phyloP scores from a whole-genome alignment of 2,888 invertebrate genomes.

The Drosophila mercatorum region DNA sequence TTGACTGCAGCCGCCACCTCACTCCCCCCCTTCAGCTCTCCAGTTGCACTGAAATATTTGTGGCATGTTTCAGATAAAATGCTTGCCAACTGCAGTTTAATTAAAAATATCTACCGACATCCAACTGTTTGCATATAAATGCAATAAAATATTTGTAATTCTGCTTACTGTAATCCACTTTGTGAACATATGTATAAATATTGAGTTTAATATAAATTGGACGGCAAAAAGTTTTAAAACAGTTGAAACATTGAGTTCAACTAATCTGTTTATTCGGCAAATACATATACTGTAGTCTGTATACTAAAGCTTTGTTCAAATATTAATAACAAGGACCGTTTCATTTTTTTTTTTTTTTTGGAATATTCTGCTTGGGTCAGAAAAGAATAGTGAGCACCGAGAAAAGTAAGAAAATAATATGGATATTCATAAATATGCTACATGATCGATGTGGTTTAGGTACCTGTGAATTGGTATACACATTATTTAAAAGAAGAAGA shows the following conservation, averaged over 20 bases:
- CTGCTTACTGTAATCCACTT: not conserved
- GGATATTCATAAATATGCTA: too few species aligned
- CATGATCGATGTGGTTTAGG: too few species aligned
- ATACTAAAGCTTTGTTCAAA: too few species aligned
- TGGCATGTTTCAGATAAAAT: constrained; percentile 55
- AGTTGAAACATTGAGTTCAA: not conserved
- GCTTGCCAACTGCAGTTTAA: constrained; percentile 42
- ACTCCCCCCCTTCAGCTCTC: too few species aligned
- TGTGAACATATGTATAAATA: not conserved
- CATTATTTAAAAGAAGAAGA: too few species aligned
- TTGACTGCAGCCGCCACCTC: constrained; percentile 13
- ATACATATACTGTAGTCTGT: too few species aligned
- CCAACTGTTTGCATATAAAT: constrained; percentile 10
- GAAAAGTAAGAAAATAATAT: too few species aligned
- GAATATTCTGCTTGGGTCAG: too few species aligned
- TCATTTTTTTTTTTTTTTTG: too few species aligned
- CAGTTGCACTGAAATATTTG: constrained; percentile 37
- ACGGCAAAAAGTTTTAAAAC: not conserved
- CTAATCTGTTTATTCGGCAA: not conserved
- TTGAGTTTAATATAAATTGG: not conserved
- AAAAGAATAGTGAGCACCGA: too few species aligned
- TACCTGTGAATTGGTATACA: too few species aligned
- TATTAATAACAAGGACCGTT: too few species aligned
- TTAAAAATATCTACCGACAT: constrained; percentile 37
- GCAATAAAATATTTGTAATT: constrained; percentile 9